These are phyloP conservation scores for Regulus satrapa DNA, from an alignment of 2,113 vertebrate species.

Conservation along the genomic window DNA sequence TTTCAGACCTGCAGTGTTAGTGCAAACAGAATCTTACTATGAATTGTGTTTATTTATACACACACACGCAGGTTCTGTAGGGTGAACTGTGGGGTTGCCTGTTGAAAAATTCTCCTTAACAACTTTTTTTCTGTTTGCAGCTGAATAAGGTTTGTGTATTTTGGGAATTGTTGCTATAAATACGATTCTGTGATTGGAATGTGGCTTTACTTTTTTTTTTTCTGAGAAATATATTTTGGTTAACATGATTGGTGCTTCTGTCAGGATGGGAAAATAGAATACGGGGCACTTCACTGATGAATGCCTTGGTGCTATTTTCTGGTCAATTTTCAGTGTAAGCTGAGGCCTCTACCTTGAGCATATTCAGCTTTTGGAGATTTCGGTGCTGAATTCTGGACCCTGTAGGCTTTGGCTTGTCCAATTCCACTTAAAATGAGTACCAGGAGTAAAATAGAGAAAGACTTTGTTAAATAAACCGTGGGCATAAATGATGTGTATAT, in stretches of 20 bases:
- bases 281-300: not conserved
- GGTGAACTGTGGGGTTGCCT: not conserved
- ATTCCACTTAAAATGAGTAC: not conserved
- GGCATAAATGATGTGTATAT: fast-evolving
- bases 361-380: not conserved
- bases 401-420: not conserved
- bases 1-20: conserved; percentile 15
- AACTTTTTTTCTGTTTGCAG: not conserved
- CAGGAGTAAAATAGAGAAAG: not conserved
- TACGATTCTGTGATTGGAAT: not conserved
- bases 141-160: conserved; percentile 30
- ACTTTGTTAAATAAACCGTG: not conserved
- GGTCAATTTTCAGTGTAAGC: not conserved
- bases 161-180: conserved; percentile 22
- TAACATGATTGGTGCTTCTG: not conserved
- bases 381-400: not conserved
- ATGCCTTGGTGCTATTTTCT: not conserved
- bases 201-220: not conserved
- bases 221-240: not conserved
- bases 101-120: not conserved
- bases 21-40: not conserved
- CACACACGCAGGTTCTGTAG: not conserved
- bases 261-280: not conserved
- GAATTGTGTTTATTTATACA: conserved; percentile 22
- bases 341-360: not conserved